Conservation (phyloP, 1,140 invertebrate genomes). For the Drosophila repletoides region DNA sequence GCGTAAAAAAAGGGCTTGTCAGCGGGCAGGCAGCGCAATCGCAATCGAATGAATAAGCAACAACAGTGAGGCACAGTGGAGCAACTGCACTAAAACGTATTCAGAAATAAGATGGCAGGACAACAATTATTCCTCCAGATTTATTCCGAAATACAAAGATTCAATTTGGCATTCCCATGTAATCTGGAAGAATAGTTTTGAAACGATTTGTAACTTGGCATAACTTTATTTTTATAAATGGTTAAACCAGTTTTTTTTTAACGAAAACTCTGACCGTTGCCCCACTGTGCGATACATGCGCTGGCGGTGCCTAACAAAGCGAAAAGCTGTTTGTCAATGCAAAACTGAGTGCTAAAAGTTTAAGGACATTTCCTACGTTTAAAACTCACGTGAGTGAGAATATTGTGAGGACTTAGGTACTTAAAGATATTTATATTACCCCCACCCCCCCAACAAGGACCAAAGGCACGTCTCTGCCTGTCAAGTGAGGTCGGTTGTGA, state of each 20-base stretch:
- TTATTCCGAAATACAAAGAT: too few relatives aligned
- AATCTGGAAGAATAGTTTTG: too few relatives aligned
- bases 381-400: slow-evolving; percentile 36
- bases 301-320: too few relatives aligned
- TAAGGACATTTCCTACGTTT: slow-evolving; percentile 67
- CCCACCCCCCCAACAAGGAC: neutral
- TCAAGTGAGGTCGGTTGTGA: slow-evolving; percentile 34
- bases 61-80: slow-evolving; percentile 5
- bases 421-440: slow-evolving; percentile 47
- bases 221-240: too few relatives aligned
- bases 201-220: too few relatives aligned
- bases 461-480: slow-evolving; percentile 39
- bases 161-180: too few relatives aligned
- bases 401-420: slow-evolving; percentile 10
- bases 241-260: too few relatives aligned
- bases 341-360: slow-evolving; percentile 49
- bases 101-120: too few relatives aligned
- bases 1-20: slow-evolving; percentile 72
- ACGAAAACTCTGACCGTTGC: too few relatives aligned
- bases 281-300: too few relatives aligned
- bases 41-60: slow-evolving; percentile 17
- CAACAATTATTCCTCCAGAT: too few relatives aligned
- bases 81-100: too few relatives aligned
- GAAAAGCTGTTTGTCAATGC: slow-evolving; percentile 7
- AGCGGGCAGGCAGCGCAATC: slow-evolving; percentile 30